phyloP scores from a whole-genome alignment of 2,888 invertebrate genomes.

The Acheta domesticus region DNA sequence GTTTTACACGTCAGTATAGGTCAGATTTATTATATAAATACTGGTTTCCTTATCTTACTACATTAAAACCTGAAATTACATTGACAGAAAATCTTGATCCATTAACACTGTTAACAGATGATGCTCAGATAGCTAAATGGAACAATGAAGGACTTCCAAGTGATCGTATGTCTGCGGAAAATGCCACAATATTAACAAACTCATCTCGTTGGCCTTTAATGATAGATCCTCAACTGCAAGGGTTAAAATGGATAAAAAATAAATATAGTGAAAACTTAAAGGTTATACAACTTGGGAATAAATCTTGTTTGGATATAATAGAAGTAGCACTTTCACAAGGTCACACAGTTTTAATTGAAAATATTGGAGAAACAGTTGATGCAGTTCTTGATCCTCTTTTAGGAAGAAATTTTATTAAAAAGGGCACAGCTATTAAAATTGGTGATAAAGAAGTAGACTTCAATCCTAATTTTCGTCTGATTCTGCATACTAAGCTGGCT shows the following conservation, averaged over 20 bases:
- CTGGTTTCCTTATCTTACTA: slow-evolving; percentile 77
- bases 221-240: slow-evolving; percentile 91
- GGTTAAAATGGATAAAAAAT: slow-evolving; percentile 93
- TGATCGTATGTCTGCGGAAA: slow-evolving; percentile 91
- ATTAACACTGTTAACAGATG: slow-evolving; percentile 82
- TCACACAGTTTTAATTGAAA: slow-evolving; percentile 76
- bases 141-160: slow-evolving; percentile 90
- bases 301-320: slow-evolving; percentile 78
- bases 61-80: slow-evolving; percentile 68
- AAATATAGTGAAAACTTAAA: slow-evolving; percentile 70
- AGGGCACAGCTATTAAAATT: slow-evolving; percentile 76
- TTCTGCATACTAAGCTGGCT: slow-evolving; percentile 88
- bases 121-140: slow-evolving; percentile 89
- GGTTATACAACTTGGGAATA: slow-evolving; percentile 71
- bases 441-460: slow-evolving; percentile 92
- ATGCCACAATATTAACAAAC: slow-evolving; percentile 85
- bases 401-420: slow-evolving; percentile 82
- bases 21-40: slow-evolving; percentile 69
- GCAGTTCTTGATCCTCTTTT: slow-evolving; percentile 87
- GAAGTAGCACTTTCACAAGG: slow-evolving; percentile 74
- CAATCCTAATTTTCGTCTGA: slow-evolving; percentile 73
- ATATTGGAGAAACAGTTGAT: slow-evolving; percentile 83
- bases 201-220: slow-evolving; percentile 91
- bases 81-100: slow-evolving; percentile 77
- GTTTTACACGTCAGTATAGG: slow-evolving; percentile 83